phyloP scores from a whole-genome alignment of 2,797 vertebrate species.

The Epinephelus coioides region DNA sequence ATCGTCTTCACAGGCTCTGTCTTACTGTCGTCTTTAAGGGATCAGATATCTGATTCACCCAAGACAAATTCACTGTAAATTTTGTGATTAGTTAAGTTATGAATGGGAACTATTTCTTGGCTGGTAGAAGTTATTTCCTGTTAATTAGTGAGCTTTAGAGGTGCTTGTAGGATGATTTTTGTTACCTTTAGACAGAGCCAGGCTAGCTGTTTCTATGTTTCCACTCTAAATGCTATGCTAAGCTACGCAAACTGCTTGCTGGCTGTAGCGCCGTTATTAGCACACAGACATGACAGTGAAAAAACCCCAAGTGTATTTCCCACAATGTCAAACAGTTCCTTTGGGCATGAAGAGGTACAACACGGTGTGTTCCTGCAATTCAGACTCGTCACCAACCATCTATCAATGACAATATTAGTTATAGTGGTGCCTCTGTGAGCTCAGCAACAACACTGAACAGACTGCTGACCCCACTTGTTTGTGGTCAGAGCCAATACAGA shows the following conservation, averaged over 20 bases:
- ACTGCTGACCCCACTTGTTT: slow-evolving; percentile 30
- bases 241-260: too few relatives aligned
- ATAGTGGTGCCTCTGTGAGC: background rate
- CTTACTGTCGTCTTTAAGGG: too few relatives aligned
- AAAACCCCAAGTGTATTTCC: background rate
- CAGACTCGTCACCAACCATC: background rate
- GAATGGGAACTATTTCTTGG: too few relatives aligned
- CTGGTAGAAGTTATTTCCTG: too few relatives aligned
- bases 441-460: background rate
- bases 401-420: background rate
- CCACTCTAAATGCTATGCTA: too few relatives aligned
- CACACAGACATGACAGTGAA: background rate
- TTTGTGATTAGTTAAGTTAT: too few relatives aligned
- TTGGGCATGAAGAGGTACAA: background rate
- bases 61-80: too few relatives aligned
- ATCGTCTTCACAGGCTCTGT: too few relatives aligned
- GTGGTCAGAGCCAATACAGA: slow-evolving; percentile 32
- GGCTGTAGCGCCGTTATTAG: background rate
- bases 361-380: background rate
- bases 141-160: background rate
- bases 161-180: too few relatives aligned
- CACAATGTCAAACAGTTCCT: background rate
- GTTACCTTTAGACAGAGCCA: background rate
- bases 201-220: too few relatives aligned
- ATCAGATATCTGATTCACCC: too few relatives aligned